A percentile compares a stretch with the other conserved stretches of the same genome.
phyloP scores from a whole-genome alignment of 1,140 invertebrate species.

The Mizuhopecten yessoensis region DNA sequence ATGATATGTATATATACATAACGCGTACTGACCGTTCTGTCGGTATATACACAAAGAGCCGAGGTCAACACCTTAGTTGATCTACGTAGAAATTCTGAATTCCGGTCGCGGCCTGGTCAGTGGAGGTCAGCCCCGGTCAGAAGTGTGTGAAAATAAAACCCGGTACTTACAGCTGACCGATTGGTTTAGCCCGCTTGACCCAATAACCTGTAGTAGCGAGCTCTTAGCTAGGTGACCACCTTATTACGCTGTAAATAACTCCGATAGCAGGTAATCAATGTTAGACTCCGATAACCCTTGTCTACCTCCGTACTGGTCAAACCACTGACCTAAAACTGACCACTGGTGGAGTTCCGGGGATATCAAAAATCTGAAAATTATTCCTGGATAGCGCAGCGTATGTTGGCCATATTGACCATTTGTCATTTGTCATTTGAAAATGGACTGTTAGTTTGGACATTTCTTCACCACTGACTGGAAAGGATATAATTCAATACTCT shows the following conservation, averaged over 20 bases:
- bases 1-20: not conserved
- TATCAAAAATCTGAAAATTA: too few species aligned
- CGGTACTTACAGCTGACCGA: not conserved
- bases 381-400: too few species aligned
- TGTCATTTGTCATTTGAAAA: too few species aligned
- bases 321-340: not conserved
- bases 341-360: too few species aligned
- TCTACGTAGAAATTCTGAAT: not conserved
- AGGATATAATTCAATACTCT: too few species aligned
- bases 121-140: not conserved
- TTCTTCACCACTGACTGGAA: too few species aligned
- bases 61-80: not conserved
- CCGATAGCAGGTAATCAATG: not conserved
- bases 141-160: not conserved
- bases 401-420: not conserved
- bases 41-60: not conserved
- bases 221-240: not conserved
- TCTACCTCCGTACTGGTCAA: not conserved
- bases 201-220: not conserved
- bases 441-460: too few species aligned
- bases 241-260: not conserved
- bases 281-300: not conserved
- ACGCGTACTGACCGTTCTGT: not conserved
- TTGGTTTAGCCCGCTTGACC: conserved; percentile 19
- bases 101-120: conserved; percentile 1